Evolutionary conservation across 1,140 invertebrate genomes (phyloP).

Genomic region (Trichonephila clavata): DNA sequence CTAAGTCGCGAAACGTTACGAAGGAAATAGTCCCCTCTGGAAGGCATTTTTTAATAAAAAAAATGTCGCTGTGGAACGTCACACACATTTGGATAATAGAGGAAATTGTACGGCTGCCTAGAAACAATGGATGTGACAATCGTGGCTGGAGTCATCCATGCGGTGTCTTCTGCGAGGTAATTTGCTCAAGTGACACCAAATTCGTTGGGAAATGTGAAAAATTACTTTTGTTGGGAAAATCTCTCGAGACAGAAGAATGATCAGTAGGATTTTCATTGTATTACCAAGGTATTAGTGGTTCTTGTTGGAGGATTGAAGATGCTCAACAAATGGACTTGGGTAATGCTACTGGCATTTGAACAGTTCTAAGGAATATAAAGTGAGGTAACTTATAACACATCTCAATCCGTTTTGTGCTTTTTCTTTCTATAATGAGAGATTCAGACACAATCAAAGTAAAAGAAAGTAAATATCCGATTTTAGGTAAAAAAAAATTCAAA

Average conservation of each 20-base stretch:
- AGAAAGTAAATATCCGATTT: too few relatives aligned
- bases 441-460: too few relatives aligned
- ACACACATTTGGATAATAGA: conserved; percentile 34
- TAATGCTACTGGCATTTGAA: not conserved
- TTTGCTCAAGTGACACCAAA: not conserved
- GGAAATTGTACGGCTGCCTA: conserved; percentile 49
- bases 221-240: conserved; percentile 21
- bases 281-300: not conserved
- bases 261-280: not conserved
- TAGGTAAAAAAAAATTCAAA: too few relatives aligned
- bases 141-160: conserved; percentile 20
- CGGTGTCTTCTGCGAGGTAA: not conserved
- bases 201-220: conserved; percentile 12
- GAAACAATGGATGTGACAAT: conserved; percentile 28
- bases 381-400: not conserved
- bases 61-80: not conserved
- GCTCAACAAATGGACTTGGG: not conserved
- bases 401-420: not conserved
- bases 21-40: not conserved
- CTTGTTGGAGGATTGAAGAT: not conserved
- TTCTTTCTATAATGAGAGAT: too few relatives aligned
- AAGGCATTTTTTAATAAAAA: not conserved
- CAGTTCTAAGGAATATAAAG: not conserved
- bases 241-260: not conserved
- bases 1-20: conserved; percentile 60